Evolutionary conservation across 1,140 invertebrate genomes (phyloP).

Genomic region (Melitaea cinxia): DNA sequence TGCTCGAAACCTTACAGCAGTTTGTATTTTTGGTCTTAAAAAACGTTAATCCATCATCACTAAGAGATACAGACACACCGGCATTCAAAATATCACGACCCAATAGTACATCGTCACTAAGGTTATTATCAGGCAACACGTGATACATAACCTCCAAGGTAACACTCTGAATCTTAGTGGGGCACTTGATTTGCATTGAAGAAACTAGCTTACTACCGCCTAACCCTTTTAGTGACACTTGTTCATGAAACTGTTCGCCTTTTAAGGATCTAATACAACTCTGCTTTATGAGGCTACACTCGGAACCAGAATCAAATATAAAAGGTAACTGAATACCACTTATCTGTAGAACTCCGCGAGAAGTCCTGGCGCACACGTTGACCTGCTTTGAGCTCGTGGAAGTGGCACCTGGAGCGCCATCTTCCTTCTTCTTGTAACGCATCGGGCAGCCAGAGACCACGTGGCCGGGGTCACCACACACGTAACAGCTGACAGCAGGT

Average conservation of each 20-base stretch:
- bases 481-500: not conserved
- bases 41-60: not conserved
- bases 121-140: not conserved
- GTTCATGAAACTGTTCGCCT: not conserved
- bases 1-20: not conserved
- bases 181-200: not conserved
- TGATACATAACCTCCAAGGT: not conserved
- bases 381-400: not conserved
- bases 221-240: not conserved
- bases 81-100: not conserved
- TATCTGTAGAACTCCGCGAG: not conserved
- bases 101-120: not conserved
- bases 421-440: not conserved
- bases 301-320: constrained; percentile 1
- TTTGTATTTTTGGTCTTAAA: too few species aligned
- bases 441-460: not conserved
- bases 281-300: not conserved
- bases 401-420: too few species aligned
- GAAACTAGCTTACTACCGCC: not conserved
- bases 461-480: not conserved
- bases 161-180: not conserved
- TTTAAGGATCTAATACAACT: not conserved
- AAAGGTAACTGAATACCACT: not conserved
- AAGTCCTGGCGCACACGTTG: not conserved
- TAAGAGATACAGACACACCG: not conserved